These are phyloP conservation scores for Cosmia pyralina DNA, from an alignment of 2,888 invertebrate genomes.

Conservation along the genomic window DNA sequence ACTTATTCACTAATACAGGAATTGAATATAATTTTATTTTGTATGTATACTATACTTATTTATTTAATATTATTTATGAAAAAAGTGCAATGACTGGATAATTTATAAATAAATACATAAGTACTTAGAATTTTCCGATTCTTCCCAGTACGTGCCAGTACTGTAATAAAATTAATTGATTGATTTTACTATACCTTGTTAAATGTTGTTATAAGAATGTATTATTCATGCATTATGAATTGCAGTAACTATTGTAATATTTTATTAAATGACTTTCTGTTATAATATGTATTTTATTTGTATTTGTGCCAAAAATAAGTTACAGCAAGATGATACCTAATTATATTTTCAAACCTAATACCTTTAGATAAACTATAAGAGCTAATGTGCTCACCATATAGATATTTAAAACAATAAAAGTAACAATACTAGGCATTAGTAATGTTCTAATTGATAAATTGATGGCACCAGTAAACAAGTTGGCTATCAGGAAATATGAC, in stretches of 20 bases:
- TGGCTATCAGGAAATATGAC: slow-evolving; percentile 95
- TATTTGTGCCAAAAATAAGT: too few species aligned
- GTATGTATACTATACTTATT: background rate
- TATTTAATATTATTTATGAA: background rate
- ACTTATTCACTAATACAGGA: slow-evolving; percentile 25
- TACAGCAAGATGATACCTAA: background rate
- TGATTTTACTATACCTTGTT: slow-evolving; percentile 25
- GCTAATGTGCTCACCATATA: slow-evolving; percentile 88
- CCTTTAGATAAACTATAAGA: slow-evolving; percentile 80
- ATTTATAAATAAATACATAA: background rate
- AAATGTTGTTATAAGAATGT: slow-evolving; percentile 23
- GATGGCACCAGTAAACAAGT: slow-evolving; percentile 95
- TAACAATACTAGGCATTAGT: slow-evolving; percentile 77
- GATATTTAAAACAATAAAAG: slow-evolving; percentile 89
- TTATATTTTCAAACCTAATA: slow-evolving; percentile 85
- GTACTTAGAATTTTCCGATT: slow-evolving; percentile 17
- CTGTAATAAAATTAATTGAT: slow-evolving; percentile 1
- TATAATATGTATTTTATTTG: slow-evolving; percentile 10
- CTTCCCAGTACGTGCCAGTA: background rate
- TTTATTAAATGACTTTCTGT: slow-evolving; percentile 38
- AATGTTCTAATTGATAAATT: slow-evolving; percentile 93
- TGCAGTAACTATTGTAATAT: slow-evolving; percentile 37
- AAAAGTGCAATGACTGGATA: background rate
- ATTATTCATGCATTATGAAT: slow-evolving; percentile 39
- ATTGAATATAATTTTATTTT: slow-evolving; percentile 22